Base-by-base conservation (phyloP, 2,888 invertebrate species). In the Stenotaenia linearis region DNA sequence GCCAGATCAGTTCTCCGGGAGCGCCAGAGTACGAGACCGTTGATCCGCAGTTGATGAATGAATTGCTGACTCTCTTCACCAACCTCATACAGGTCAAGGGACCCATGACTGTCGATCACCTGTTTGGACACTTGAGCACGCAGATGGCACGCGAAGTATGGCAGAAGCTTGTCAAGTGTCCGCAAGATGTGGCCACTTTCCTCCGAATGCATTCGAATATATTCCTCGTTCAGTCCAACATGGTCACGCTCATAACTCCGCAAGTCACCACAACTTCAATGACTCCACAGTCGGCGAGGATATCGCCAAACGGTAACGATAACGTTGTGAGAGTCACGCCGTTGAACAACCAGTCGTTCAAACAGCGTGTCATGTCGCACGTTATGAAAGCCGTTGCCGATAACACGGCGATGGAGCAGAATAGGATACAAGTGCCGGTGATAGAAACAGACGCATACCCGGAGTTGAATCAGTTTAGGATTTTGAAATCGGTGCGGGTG, bases 141-240 rank as follows among this genome's bases (percentile, higher is more conserved):
- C 90, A 91, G 82, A 93, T 92, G 84, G 91, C 92, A 6, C 91
- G 92, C 84, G 92, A 92, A 82, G 90, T 91, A 83, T 94, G 93
- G 92, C 90, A 92, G 84, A 92, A 92, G 84, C 92, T 96, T 88
- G 96, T 97, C 84, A 96, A 96, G 85, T 96, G 94, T 2, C 92
- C 95, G 0, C 92, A 92, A 80, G 97, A 97, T 87, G 88, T 97
- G 83, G 91, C 92, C 77, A 95, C 96, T 76, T 97, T 97, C 86
- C 88, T 97, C 79, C 93, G 95, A 86, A 91, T 97, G 88, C 96
- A 97, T 86, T 93, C 96, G n/a, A 94, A 96, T 86, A 92, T 94
- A 84, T 97, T 97, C 87, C 94, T 95, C 86, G 95, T 97, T 81
- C 96, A 97, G 86, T 91, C 95, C 79, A 96, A 97, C 88, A 90